Percentiles rank a stretch among this genome's conserved stretches.
These are phyloP conservation scores for Dicyrtomina minuta DNA, from an alignment of 2,888 invertebrate species.

Conservation along the genomic window DNA sequence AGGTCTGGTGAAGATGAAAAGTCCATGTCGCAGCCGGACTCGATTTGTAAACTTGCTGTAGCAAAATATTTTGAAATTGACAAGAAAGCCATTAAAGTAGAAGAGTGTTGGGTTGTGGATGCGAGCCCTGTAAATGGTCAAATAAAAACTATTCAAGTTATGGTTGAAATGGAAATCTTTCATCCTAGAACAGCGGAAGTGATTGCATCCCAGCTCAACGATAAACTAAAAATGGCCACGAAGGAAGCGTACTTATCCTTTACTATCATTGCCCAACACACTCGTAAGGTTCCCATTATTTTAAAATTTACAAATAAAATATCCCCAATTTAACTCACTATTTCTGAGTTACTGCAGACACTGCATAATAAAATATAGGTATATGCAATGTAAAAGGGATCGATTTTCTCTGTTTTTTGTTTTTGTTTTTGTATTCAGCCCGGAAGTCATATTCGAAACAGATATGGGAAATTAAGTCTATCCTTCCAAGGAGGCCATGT, in stretches of 20 bases:
- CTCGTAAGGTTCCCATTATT: too few relatives aligned
- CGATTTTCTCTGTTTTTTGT: too few relatives aligned
- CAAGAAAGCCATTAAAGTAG: neutral
- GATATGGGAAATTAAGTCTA: constrained; percentile 27
- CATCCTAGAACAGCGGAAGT: neutral
- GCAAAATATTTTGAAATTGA: too few relatives aligned
- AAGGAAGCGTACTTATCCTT: constrained; percentile 21
- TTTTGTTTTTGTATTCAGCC: constrained; percentile 2
- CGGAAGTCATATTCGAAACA: neutral
- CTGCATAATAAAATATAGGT: too few relatives aligned
- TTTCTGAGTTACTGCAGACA: neutral
- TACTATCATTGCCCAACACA: constrained; percentile 41
- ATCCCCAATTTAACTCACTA: neutral
- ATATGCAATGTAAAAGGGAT: too few relatives aligned
- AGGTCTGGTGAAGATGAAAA: constrained; percentile 7
- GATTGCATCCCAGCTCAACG: neutral
- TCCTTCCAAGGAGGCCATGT: constrained; percentile 41
- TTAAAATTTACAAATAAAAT: too few relatives aligned
- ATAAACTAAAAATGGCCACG: neutral
- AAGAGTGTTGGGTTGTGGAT: constrained; percentile 39
- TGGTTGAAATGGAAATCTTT: constrained; percentile 36
- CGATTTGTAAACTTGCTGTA: constrained; percentile 13
- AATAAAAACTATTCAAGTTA: constrained; percentile 35
- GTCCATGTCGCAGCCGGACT: neutral
- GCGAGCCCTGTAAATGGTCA: constrained; percentile 36